Evolutionary conservation across 2,113 vertebrate species (phyloP), one percentile per base, ranked within the genome.

Genomic region (Sebastes fasciatus): DNA sequence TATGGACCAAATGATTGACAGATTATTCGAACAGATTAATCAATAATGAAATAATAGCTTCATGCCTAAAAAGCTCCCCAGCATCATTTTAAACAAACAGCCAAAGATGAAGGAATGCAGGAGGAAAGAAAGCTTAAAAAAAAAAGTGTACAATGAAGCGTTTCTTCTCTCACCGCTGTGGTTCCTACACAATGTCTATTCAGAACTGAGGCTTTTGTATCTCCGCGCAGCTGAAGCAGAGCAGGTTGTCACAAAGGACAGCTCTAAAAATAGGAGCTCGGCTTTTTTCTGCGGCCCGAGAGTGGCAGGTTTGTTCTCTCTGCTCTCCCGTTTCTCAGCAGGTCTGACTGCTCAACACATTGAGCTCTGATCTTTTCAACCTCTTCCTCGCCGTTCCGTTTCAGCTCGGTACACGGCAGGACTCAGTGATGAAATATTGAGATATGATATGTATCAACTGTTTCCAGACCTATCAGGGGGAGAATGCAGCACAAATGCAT

Each of bases 221-320:
- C 80, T 88, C 78, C 8, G 80, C 80, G 61, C 87, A 87, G 91
- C 87, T 84, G 86, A 86, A 90, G 89, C 88, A 76, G 88, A 88
- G 90, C 86, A 84, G 89, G 85, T 85, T 87, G 88, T 94, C 91
- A 93, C 93, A 91, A 89, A 94, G 92, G 89, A 94, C 87, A 40
- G 78, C 63, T 92, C 94, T 94, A 95, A 95, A 95, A 95, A 96
- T 95, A 95, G 94, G 62, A 82, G 79, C 77, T 43, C 1, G 9
- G 87, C 84, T 94, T 90, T 90, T 91, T 34, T 34, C 26, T 34
- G 89, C 72, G 48, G 84, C 34, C 86, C 73, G 84, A 89, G 90
- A 91, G 90, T 91, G 93, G 94, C 93, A 92, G 91, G 91, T 91
- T 88, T 79, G 81, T 82, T 83, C 90, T 83, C 77, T 6, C 74